These are phyloP conservation scores for Hipparchia sbordonii DNA, from an alignment of 2,888 invertebrate species.

Conservation along the genomic window DNA sequence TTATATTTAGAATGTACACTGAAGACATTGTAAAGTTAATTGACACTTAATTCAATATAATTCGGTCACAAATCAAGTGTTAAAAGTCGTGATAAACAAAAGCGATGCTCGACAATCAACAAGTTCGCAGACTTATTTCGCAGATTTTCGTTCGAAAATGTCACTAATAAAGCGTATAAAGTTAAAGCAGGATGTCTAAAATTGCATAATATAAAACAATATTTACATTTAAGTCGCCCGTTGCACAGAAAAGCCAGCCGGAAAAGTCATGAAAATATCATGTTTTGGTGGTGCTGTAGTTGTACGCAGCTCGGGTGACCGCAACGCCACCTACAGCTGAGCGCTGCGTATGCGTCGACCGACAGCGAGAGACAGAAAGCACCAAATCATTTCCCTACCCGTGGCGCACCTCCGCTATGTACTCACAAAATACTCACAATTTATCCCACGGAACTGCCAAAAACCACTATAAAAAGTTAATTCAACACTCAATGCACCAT, in stretches of 20 bases:
- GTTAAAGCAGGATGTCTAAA: slow-evolving; percentile 34
- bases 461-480: slow-evolving; percentile 79
- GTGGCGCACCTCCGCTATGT: slow-evolving; percentile 83
- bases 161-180: slow-evolving; percentile 40
- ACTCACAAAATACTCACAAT: slow-evolving; percentile 81
- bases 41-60: slow-evolving; percentile 46
- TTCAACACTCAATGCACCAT: slow-evolving; percentile 78
- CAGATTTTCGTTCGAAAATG: slow-evolving; percentile 49
- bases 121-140: slow-evolving; percentile 70
- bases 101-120: slow-evolving; percentile 59
- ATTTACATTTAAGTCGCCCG: slow-evolving; percentile 56
- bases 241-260: slow-evolving; percentile 73
- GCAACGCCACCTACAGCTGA: slow-evolving; percentile 83
- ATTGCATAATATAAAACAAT: slow-evolving; percentile 43
- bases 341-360: slow-evolving; percentile 80
- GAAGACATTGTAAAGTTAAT: slow-evolving; percentile 20
- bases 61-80: slow-evolving; percentile 57
- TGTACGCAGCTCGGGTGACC: slow-evolving; percentile 62
- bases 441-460: slow-evolving; percentile 75
- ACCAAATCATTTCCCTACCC: slow-evolving; percentile 84
- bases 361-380: slow-evolving; percentile 75
- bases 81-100: slow-evolving; percentile 70
- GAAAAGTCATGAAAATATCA: slow-evolving; percentile 81
- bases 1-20: slow-evolving; percentile 12
- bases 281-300: slow-evolving; percentile 65